phyloP scores from a whole-genome alignment of 2,888 invertebrate species.

The Pyrocoelia pectoralis region DNA sequence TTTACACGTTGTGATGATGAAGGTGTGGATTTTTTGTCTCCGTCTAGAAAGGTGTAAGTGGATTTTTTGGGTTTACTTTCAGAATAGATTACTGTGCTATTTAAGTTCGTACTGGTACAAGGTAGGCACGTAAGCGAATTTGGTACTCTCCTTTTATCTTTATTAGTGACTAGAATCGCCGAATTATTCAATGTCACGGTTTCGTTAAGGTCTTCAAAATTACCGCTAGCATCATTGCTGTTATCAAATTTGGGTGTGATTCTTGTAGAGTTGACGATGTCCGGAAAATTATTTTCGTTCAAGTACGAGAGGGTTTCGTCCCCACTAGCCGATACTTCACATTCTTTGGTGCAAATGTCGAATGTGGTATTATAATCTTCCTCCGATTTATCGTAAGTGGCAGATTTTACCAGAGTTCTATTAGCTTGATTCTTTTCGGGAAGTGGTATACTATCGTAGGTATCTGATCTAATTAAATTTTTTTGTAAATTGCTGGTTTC shows the following conservation, averaged over 20 bases:
- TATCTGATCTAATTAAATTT: slow-evolving; percentile 20
- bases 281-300: slow-evolving; percentile 29
- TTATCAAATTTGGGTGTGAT: slow-evolving; percentile 11
- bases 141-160: not conserved
- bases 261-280: slow-evolving; percentile 24
- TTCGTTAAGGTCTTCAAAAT: slow-evolving; percentile 7
- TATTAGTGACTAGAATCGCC: not conserved
- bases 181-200: not conserved
- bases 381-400: slow-evolving; percentile 29
- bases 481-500: not conserved
- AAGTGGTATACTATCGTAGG: slow-evolving; percentile 5
- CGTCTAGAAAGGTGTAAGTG: not conserved
- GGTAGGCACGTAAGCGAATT: not conserved
- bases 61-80: not conserved
- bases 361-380: slow-evolving; percentile 18
- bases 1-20: not conserved
- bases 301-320: slow-evolving; percentile 15
- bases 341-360: slow-evolving; percentile 15
- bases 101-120: not conserved
- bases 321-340: not conserved
- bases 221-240: not conserved
- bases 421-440: not conserved
- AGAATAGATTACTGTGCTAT: not conserved
- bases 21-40: not conserved
- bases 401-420: slow-evolving; percentile 21